Base-by-base conservation (phyloP, 2,113 vertebrate genomes). In the Marcusenius ussheri region DNA sequence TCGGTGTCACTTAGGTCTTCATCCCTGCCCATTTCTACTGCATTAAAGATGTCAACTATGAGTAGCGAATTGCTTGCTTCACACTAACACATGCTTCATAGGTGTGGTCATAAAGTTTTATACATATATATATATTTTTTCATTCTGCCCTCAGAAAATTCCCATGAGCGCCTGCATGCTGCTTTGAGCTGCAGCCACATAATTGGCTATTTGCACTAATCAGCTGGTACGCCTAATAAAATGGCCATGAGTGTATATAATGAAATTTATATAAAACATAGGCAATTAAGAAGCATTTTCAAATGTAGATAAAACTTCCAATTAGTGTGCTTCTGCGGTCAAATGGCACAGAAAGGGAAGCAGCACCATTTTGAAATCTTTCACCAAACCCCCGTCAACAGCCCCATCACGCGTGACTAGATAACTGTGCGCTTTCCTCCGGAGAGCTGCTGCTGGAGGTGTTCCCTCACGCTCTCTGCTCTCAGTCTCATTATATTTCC, bases 401-500 rank as follows among this genome's bases (percentile, higher is more conserved):
- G 27, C n/a, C n/a, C n/a, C 2, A 27, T 66, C n/a, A 66, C 58
- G n/a, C 62, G 10, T 70, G 62, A 70, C 27, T 4, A 27, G 62
- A 13, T 11, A 11, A 70, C n/a, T 1, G 62, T 3, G 62, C 1
- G n/a, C 62, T 70, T 13, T 58, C 19, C 50, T 47, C 42, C 35
- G 31, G 39, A 85, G 45, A 62, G 56, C 45, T 10, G 7, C 27
- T 84, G 27, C 42, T 42, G 39, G 21, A 80, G 15, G 15, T 89
- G 50, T 56, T 62, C n/a, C 35, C 49, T 15, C 49, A 21, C 13
- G 46, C 49, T 85, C 19, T 51, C 70, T 62, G 89, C 91, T 88
- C 88, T 90, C 90, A 89, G 42, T 92, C 91, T 94, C 93, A 91
- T 92, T 90, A 88, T 24, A 58, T 91, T 91, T 93, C 77, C 88